Base-by-base conservation (phyloP, 2,888 invertebrate genomes). In the Portevinia maculata region DNA sequence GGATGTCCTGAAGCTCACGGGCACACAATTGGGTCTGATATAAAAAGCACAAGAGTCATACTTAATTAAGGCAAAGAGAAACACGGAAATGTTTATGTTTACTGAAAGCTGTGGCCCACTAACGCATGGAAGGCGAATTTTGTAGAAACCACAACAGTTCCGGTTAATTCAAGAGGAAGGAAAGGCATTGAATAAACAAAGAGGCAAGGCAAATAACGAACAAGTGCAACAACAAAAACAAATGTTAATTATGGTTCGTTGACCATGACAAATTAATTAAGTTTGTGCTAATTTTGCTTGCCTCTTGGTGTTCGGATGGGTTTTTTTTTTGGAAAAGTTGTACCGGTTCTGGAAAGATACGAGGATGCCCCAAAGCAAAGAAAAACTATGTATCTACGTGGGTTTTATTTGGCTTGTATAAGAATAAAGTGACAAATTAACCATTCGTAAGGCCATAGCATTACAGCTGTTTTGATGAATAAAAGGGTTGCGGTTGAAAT, bases 191-290 rank as follows among this genome's bases (percentile, higher is more conserved):
- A 28, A 4, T 55, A 34, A 41, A 48, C 37, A 39, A 30, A 44
- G 37, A 15, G 19, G 50, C 15, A 65, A 24, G 65, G 17, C 24
- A 74, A 44, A 24, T 19, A 69, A 17, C 37, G 44, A 69, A 60
- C 71, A 60, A 67, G 48, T 41, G 48, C 46, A 79, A 13, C 52
- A 62, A 79, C 69, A 79, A 79, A 60, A 79, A 79, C 74, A 79
- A 79, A 74, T 50, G 74, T 74, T 79, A 79, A 79, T 79, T 79
- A 69, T 79, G 74, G 79, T 79, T 69, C 79, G 79, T 79, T 79
- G 79, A 62, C 74, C 79, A 79, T 79, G 79, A 73, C 79, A 79
- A 79, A 79, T 79, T 79, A 79, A 79, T 79, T 79, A 53, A 65
- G 78, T 71, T 79, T 79, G 70, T 78, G 65, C 71, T 79, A 70